phyloP scores from a whole-genome alignment of 2,797 vertebrate species.

The Macropodus opercularis region DNA sequence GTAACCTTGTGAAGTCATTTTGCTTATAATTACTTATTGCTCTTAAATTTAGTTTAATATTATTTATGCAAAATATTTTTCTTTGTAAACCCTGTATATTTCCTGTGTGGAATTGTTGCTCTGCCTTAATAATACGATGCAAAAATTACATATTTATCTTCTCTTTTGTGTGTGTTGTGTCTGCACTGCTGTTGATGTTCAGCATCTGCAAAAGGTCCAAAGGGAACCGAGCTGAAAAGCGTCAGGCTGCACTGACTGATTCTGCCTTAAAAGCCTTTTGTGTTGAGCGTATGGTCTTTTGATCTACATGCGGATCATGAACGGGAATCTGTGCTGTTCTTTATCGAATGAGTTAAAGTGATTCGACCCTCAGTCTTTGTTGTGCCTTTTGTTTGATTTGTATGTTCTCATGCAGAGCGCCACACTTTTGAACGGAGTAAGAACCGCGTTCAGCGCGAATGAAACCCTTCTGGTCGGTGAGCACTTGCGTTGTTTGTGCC shows the following conservation, averaged over 20 bases:
- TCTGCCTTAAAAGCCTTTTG: neutral
- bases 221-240: conserved; percentile 43
- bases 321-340: conserved; percentile 15
- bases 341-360: conserved; percentile 1
- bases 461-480: conserved; percentile 1
- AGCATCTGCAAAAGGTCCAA: conserved; percentile 47
- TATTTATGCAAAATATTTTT: conserved; percentile 63
- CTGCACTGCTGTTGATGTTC: neutral
- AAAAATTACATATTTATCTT: too few species aligned
- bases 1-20: conserved; percentile 21
- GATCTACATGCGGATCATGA: conserved; percentile 4
- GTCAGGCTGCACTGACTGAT: neutral
- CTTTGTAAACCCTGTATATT: conserved; percentile 25
- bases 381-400: neutral
- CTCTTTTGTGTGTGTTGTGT: neutral
- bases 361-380: neutral
- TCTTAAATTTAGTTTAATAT: conserved; percentile 59
- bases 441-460: neutral
- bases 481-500: conserved; percentile 11
- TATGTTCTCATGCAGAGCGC: conserved; percentile 18
- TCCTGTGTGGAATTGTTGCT: conserved; percentile 32
- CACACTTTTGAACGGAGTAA: conserved; percentile 13
- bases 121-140: conserved; percentile 1
- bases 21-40: too few species aligned
- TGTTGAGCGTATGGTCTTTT: conserved; percentile 3